These are phyloP conservation scores for Gorsachius goisagi DNA, from an alignment of 2,113 vertebrate genomes.

Conservation along the genomic window DNA sequence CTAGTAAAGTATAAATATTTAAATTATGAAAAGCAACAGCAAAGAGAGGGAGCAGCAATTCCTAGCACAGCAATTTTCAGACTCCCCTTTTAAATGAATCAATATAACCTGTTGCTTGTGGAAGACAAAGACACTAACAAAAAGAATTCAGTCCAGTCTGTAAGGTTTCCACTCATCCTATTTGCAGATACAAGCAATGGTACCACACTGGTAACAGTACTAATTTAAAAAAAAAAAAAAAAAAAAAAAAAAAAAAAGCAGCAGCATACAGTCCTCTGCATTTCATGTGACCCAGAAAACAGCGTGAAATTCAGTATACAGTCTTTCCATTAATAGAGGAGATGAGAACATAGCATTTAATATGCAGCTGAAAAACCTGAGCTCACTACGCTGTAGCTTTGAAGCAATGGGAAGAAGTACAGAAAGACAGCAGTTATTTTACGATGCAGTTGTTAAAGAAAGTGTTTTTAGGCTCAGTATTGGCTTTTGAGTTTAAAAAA, in stretches of 20 bases:
- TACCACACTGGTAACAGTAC: not conserved
- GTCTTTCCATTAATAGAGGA: not conserved
- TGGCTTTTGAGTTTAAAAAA: no score
- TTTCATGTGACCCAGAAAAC: conserved; percentile 7
- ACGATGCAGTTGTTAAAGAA: not conserved
- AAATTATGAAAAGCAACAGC: not conserved
- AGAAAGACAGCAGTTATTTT: not conserved
- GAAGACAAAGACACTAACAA: not conserved
- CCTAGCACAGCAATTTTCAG: not conserved
- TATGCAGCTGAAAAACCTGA: not conserved
- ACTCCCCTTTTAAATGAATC: not conserved
- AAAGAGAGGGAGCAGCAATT: not conserved
- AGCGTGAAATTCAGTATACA: not conserved
- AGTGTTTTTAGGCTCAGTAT: no score
- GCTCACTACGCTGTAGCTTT: not conserved
- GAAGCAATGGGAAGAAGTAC: not conserved
- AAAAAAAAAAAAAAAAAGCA: not conserved
- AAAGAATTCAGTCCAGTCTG: not conserved
- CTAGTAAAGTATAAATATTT: not conserved
- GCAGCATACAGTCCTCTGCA: not conserved
- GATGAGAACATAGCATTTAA: not conserved
- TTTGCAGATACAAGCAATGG: not conserved
- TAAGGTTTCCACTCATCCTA: not conserved
- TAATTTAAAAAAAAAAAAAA: not conserved
- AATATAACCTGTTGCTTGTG: not conserved